Conservation (phyloP, 2,797 vertebrate species). For the Amblyopsis hoosieri region DNA sequence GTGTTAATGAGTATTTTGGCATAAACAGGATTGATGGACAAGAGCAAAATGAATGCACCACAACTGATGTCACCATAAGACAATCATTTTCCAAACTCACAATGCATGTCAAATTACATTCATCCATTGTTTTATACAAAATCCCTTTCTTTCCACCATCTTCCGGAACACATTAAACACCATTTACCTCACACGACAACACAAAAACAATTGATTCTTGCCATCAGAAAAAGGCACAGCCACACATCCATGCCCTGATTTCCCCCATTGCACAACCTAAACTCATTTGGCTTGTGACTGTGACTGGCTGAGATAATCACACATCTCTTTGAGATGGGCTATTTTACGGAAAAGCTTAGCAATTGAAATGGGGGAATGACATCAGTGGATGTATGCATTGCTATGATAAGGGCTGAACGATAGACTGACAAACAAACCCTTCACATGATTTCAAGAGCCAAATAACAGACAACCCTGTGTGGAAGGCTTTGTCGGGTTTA, state of each 20-base stretch:
- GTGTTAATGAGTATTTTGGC: slow-evolving; percentile 54
- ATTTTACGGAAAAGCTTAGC: slow-evolving; percentile 4
- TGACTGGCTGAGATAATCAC: background rate
- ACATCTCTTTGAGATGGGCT: slow-evolving; percentile 13
- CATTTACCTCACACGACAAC: background rate
- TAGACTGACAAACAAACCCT: slow-evolving; percentile 20
- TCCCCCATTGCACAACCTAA: slow-evolving; percentile 5
- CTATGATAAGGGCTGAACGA: background rate
- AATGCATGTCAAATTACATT: too few relatives aligned
- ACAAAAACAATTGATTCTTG: background rate
- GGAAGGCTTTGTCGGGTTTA: background rate
- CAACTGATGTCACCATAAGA: background rate
- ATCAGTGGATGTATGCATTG: slow-evolving; percentile 12
- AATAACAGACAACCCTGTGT: slow-evolving; percentile 29
- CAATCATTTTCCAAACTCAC: too few relatives aligned
- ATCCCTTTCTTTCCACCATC: background rate
- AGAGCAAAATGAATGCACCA: slow-evolving; percentile 10
- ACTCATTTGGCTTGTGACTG: slow-evolving; percentile 2
- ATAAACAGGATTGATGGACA: slow-evolving; percentile 34
- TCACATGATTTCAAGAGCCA: slow-evolving; percentile 53
- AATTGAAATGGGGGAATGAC: slow-evolving; percentile 16
- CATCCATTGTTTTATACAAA: too few relatives aligned
- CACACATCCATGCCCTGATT: background rate
- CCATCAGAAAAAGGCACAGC: background rate
- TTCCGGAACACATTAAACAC: background rate